Evolutionary conservation across 2,888 invertebrate genomes (phyloP).

Genomic region (Masnerella sp.): DNA sequence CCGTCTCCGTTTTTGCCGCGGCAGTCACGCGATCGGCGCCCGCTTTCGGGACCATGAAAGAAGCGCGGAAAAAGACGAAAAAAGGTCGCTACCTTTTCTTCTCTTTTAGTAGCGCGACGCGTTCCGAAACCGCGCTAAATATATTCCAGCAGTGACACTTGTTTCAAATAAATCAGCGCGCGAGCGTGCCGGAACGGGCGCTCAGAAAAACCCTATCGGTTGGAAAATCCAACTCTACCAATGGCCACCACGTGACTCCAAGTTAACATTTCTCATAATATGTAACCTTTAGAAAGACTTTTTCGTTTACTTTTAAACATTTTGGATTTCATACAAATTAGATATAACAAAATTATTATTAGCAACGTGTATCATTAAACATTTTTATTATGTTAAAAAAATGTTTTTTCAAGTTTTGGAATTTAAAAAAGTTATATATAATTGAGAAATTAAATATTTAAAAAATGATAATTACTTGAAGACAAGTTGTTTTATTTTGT

Average conservation of each 20-base stretch:
- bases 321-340: too few relatives aligned
- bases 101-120: constrained; percentile 43
- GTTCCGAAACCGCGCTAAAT: constrained; percentile 67
- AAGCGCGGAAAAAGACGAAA: constrained; percentile 50
- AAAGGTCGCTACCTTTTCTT: constrained; percentile 39
- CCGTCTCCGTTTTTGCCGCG: constrained; percentile 45
- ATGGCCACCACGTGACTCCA: too few relatives aligned
- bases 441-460: too few relatives aligned
- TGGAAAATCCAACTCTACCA: constrained; percentile 22
- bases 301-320: too few relatives aligned
- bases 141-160: constrained; percentile 73
- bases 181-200: constrained; percentile 42
- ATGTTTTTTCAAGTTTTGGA: too few relatives aligned
- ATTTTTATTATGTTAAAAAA: too few relatives aligned
- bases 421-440: too few relatives aligned
- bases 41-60: constrained; percentile 38
- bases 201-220: constrained; percentile 49
- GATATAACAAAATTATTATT: too few relatives aligned
- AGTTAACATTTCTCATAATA: background rate
- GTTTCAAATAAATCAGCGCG: constrained; percentile 73
- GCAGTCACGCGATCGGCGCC: constrained; percentile 50
- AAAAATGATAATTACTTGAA: too few relatives aligned
- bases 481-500: too few relatives aligned
- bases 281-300: too few relatives aligned
- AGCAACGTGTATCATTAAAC: too few relatives aligned